Conservation (phyloP, 2,797 vertebrate species). For the Peromyscus melanophrys region DNA sequence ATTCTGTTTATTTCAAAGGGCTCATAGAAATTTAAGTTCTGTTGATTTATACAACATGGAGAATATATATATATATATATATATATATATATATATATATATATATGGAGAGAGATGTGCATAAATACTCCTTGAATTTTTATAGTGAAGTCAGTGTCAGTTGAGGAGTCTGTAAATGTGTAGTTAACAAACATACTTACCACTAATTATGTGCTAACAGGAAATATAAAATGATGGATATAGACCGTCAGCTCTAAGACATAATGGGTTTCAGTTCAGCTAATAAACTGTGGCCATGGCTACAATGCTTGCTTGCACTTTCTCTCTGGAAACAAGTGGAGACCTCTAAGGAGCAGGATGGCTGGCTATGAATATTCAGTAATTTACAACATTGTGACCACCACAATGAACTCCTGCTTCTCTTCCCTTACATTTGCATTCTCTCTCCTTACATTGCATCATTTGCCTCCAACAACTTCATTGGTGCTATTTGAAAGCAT, state of each 20-base stretch:
- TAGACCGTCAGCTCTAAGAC: background rate
- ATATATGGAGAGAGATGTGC: too few relatives aligned
- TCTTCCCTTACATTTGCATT: background rate
- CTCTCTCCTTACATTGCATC: background rate
- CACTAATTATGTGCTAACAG: constrained; percentile 17
- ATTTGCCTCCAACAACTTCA: background rate
- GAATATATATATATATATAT: background rate
- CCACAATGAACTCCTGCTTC: background rate
- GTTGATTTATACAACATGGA: background rate
- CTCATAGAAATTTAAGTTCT: constrained; percentile 33
- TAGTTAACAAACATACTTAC: background rate
- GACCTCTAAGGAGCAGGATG: background rate
- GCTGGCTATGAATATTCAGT: background rate
- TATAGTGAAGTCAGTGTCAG: background rate
- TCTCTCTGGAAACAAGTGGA: background rate
- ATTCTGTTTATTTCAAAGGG: background rate
- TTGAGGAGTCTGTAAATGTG: background rate
- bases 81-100: too few relatives aligned
- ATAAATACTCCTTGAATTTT: background rate
- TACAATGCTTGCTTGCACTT: background rate
- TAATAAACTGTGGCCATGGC: background rate
- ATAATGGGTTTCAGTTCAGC: background rate
- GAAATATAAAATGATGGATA: background rate
- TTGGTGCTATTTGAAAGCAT: background rate
- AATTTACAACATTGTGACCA: background rate